phyloP scores from a whole-genome alignment of 2,797 vertebrate species.

The Moxostoma hubbsi region DNA sequence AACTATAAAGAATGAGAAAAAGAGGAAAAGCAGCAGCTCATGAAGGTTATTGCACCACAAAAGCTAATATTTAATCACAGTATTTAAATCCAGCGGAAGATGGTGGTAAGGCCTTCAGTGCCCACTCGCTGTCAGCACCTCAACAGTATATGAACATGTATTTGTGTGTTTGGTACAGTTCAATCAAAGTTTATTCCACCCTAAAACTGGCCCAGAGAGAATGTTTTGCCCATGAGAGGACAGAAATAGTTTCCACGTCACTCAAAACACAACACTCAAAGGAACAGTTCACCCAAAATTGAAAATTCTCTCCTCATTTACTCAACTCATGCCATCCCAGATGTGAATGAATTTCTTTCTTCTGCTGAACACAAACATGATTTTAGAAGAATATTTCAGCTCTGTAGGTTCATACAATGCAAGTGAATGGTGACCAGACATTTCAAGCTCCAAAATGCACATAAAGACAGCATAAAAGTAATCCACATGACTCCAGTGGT shows the following conservation, averaged over 20 bases:
- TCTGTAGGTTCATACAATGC: too few relatives aligned
- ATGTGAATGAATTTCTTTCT: too few relatives aligned
- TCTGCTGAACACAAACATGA: too few relatives aligned
- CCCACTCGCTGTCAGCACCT: slow-evolving; percentile 57
- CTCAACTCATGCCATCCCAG: too few relatives aligned
- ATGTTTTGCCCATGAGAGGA: background rate
- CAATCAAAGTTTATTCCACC: slow-evolving; percentile 8
- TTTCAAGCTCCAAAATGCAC: too few relatives aligned
- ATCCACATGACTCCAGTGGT: too few relatives aligned
- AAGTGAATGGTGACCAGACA: too few relatives aligned
- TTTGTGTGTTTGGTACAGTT: slow-evolving; percentile 36
- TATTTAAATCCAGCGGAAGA: slow-evolving; percentile 70
- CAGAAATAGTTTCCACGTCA: slow-evolving; percentile 4
- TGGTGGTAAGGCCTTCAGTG: slow-evolving; percentile 44
- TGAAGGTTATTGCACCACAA: slow-evolving; percentile 51
- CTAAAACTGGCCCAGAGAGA: background rate
- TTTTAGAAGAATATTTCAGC: too few relatives aligned
- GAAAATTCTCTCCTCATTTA: too few relatives aligned
- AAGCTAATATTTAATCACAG: slow-evolving; percentile 74
- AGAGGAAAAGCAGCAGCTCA: slow-evolving; percentile 27
- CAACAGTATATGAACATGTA: slow-evolving; percentile 27
- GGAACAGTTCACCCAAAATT: too few relatives aligned
- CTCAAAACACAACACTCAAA: background rate
- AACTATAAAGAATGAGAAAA: slow-evolving; percentile 9
- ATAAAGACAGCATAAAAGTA: too few relatives aligned